Evolutionary conservation across 2,113 vertebrate genomes (phyloP).

Genomic region (Cyrtonyx montezumae): DNA sequence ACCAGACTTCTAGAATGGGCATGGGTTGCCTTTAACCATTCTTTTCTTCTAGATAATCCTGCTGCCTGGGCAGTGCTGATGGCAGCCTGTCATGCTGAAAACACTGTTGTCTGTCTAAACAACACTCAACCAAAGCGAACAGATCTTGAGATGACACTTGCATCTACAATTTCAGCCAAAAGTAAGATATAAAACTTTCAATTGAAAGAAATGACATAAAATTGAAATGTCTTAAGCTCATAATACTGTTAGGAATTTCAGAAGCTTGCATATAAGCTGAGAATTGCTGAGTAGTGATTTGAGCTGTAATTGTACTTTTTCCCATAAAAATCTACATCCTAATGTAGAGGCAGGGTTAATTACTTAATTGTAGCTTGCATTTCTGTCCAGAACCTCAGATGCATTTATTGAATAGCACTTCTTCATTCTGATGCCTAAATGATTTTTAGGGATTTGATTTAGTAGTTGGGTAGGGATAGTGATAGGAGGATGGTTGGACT

Average conservation of each 20-base stretch:
- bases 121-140: constrained; percentile 72
- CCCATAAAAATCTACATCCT: too few relatives aligned
- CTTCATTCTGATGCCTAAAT: too few relatives aligned
- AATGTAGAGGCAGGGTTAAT: too few relatives aligned
- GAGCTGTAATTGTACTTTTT: too few relatives aligned
- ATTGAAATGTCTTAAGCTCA: neutral
- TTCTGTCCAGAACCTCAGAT: too few relatives aligned
- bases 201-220: neutral
- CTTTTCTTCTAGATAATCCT: constrained; percentile 84
- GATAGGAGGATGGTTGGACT: too few relatives aligned
- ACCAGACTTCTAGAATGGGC: neutral
- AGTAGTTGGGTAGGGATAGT: too few relatives aligned
- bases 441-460: too few relatives aligned
- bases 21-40: neutral
- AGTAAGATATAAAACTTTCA: constrained; percentile 72
- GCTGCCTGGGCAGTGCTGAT: constrained; percentile 91
- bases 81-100: constrained; percentile 92
- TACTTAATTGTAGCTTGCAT: too few relatives aligned
- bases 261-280: neutral
- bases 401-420: too few relatives aligned
- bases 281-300: neutral
- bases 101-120: constrained; percentile 80
- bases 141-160: constrained; percentile 79
- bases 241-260: neutral
- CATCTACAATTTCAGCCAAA: constrained; percentile 88